Base-by-base conservation (phyloP, 2,888 invertebrate species). In the Serrognathus titanus region DNA sequence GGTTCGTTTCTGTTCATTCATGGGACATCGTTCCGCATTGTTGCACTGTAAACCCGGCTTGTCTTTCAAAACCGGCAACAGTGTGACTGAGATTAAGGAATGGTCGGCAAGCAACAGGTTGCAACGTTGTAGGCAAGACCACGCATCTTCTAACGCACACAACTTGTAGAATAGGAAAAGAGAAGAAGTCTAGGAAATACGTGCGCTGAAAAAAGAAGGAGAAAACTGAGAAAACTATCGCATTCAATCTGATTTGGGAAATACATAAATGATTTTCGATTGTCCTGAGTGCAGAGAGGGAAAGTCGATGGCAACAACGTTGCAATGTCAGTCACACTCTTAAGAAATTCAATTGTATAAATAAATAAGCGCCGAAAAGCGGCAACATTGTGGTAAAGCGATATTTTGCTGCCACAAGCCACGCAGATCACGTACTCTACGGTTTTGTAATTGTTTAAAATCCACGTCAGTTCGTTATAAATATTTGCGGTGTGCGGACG, bases 81-180 rank as follows among this genome's bases (percentile, higher is more conserved):
- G 49, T 57, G 70, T 63, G 51, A 60, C 60, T 58, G 66, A 68
- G 68, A 70, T 68, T 69, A 67, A 66, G 66, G 63, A 66, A 63
- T 66, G 64, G 64, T 58, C 62, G 58, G 24, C 24, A 56, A 52
- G 66, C 69, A 71, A 71, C 71, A 72, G 67, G 71, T 70, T 67
- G 72, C 73, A 73, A 73, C 73, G 60, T 48, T 40, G 58, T 53
- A 51, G 45, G 51, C 11, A 58, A 43, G 47, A 58, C 51, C 53
- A 58, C 58, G 53, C 57, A 58, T 54, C 57, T 52, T 12, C 39
- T 45, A 31, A 51, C 51, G 51, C 51, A 43, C 36, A 35, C 53
- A 39, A 53, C 53, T 48, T 53, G 41, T 48, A 47, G 41, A 48
- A 53, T 36, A 53, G 41, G 39, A 39, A 53, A 53, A 53, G 48